Conservation (phyloP, 1,140 invertebrate species). For the Popillia japonica region DNA sequence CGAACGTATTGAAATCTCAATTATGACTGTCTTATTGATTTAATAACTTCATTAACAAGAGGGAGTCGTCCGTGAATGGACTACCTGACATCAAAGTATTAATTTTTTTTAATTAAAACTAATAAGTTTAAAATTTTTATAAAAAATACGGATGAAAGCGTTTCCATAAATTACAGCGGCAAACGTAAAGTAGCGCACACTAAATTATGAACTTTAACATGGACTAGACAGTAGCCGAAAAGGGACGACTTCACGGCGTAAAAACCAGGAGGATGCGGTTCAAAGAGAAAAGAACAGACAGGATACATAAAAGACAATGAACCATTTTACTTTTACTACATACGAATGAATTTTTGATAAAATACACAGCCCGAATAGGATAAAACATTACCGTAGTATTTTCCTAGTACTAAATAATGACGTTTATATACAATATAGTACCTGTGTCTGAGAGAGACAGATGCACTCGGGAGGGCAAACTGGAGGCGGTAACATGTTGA, state of each 20-base stretch:
- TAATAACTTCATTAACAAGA: background rate
- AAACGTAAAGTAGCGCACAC: no score
- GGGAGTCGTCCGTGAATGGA: no score
- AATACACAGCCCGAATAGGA: background rate
- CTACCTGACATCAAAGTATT: no score
- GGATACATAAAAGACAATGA: conserved; percentile 4
- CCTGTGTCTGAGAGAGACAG: conserved; percentile 82
- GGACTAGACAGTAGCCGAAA: background rate
- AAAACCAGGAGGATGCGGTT: background rate
- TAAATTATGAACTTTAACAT: conserved; percentile 6
- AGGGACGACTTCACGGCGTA: background rate
- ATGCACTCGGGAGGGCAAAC: conserved; percentile 78
- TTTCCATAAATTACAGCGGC: no score
- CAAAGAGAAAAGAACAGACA: background rate
- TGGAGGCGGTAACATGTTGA: conserved; percentile 53
- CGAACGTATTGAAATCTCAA: background rate
- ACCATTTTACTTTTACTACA: conserved; percentile 11
- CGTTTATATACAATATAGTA: conserved; percentile 57
- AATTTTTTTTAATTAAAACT: no score
- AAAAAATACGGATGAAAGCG: no score
- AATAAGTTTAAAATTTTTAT: no score
- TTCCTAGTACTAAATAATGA: conserved; percentile 4
- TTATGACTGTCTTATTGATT: background rate
- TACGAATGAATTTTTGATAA: conserved; percentile 17
- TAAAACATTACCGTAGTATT: conserved; percentile 9